Base-by-base conservation (phyloP, 2,113 vertebrate species). In the Equus przewalskii region DNA sequence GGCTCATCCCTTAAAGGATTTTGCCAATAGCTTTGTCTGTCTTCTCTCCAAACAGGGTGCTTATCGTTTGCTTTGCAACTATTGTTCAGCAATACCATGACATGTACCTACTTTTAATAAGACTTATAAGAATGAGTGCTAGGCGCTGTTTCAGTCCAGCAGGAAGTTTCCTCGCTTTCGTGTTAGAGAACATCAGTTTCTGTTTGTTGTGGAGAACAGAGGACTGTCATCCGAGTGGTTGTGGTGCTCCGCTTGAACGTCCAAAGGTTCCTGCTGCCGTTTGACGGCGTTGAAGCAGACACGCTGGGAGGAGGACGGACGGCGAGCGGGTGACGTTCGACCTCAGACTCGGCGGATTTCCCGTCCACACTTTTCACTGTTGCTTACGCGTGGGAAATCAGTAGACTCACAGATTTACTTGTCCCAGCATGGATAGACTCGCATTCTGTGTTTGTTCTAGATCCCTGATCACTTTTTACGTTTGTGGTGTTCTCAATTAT, bases 31-130 rank as follows among this genome's bases (percentile, higher is more conserved):
- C 6, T 41, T 86, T 70, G 91, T 82, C 56, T 80, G 6, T 85
- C 64, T 92, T 94, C 33, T 89, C 54, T 69, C 49, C 73, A 78
- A 97, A 92, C 64, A 73, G 54, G 13, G 70, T 62, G 46, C 60
- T 83, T 96, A 89, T 72, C n/a, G 79, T 76, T 91, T 94, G 65
- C 65, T 96, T 81, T 94, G 64, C 56, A 73, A n/a, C 24, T 58
- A 4, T 58, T 80, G 22, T 87, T 91, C 44, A 62, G 54, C 36
- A 83, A 79, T 56, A 46, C 54, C 44, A 65, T 49, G 54, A 70
- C 19, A 62, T 56, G 22, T 12, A 58, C 67, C 69, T 76, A 22
- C 51, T 91, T 96, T 88, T 89, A 84, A 72, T 92, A 64, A 89
- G 49, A 85, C 67, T 80, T 13, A 26, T 51, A 60, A 81, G 60